phyloP scores from a whole-genome alignment of 2,888 invertebrate species.

The Acanthosepion esculentum region DNA sequence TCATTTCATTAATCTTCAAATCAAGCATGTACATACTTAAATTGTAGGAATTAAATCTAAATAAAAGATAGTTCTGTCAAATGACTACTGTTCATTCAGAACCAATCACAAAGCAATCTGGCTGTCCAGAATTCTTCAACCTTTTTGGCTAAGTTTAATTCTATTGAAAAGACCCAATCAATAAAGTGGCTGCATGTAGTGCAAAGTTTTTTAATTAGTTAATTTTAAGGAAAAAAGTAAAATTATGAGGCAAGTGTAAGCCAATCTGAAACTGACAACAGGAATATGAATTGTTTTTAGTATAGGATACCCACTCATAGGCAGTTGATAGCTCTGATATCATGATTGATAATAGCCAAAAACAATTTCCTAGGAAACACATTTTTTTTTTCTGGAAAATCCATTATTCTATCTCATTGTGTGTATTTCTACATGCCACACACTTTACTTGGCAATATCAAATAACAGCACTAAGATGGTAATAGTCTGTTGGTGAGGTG shows the following conservation, averaged over 20 bases:
- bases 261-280: no score
- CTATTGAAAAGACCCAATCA: constrained; percentile 15
- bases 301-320: not conserved
- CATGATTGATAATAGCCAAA: not conserved
- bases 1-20: no score
- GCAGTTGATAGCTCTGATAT: no score
- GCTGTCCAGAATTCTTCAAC: not conserved
- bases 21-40: no score
- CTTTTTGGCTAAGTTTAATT: not conserved
- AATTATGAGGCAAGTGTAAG: no score
- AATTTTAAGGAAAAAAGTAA: no score
- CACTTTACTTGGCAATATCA: not conserved
- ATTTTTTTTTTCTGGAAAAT: not conserved
- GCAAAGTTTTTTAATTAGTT: not conserved
- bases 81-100: not conserved
- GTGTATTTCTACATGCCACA: not conserved
- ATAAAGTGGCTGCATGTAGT: not conserved
- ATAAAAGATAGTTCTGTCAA: not conserved
- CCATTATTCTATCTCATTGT: not conserved
- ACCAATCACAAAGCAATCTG: not conserved
- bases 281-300: no score
- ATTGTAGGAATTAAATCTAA: not conserved
- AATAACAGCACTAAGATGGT: not conserved
- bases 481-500: not conserved
- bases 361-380: not conserved